phyloP scores from a whole-genome alignment of 53 echinoderm and acorn worm genomes.

The Holothuria scabra region DNA sequence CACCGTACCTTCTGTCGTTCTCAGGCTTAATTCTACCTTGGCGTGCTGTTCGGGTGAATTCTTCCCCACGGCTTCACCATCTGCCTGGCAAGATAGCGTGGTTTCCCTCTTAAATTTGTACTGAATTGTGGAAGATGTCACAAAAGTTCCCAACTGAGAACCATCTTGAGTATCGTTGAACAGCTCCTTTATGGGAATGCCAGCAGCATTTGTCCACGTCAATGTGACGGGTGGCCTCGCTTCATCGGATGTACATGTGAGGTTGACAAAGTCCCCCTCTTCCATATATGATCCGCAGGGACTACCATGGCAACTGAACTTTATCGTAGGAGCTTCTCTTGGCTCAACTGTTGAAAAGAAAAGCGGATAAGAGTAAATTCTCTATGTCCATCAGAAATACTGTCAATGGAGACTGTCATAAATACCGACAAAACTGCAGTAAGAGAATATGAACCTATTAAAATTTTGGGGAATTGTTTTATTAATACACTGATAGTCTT shows the following conservation, averaged over 20 bases:
- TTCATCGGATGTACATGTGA: constrained; percentile 19
- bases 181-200: not conserved
- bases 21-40: not conserved
- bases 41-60: not conserved
- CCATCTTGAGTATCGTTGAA: not conserved
- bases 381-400: not conserved
- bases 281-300: not conserved
- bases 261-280: constrained; percentile 16
- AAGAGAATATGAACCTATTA: too few species aligned
- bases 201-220: constrained; percentile 12
- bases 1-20: constrained; percentile 6
- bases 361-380: not conserved
- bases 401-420: too few species aligned
- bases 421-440: too few species aligned
- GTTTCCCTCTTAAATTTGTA: not conserved
- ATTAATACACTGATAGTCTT: too few species aligned
- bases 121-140: constrained; percentile 27
- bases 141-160: constrained; percentile 5
- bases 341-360: constrained; percentile 11
- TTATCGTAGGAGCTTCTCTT: constrained; percentile 1
- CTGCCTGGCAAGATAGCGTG: constrained; percentile 31
- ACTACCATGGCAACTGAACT: not conserved
- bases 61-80: constrained; percentile 10
- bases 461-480: too few species aligned
- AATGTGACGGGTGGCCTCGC: constrained; percentile 4